Percentiles rank a stretch among this genome's conserved stretches.
phyloP scores from a whole-genome alignment of 2,888 invertebrate species.

The Melanostoma scalare region DNA sequence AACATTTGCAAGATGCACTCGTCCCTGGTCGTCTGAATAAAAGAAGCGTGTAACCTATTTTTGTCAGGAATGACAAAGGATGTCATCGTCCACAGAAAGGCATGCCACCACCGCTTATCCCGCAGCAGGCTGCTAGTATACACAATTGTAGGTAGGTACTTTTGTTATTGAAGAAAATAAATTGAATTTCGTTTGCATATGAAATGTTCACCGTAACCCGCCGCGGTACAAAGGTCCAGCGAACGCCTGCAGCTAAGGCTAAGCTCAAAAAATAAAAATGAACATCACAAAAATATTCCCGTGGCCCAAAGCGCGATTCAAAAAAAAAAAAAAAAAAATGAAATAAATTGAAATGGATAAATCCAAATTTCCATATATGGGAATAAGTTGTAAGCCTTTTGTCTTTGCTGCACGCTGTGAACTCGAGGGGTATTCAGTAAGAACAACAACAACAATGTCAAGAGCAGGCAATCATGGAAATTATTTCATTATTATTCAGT shows the following conservation, averaged over 20 bases:
- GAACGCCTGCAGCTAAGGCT: constrained; percentile 12
- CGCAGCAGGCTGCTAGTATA: constrained; percentile 3
- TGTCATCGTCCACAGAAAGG: constrained; percentile 58
- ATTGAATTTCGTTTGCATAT: constrained; percentile 73
- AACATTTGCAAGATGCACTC: constrained; percentile 13
- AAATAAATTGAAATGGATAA: constrained; percentile 66
- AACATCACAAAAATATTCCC: constrained; percentile 46
- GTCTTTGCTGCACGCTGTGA: constrained; percentile 46
- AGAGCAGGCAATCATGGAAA: constrained; percentile 62
- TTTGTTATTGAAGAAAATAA: constrained; percentile 66
- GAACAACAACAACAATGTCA: constrained; percentile 45
- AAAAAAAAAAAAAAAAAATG: constrained; percentile 39
- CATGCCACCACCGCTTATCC: constrained; percentile 46
- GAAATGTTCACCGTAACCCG: constrained; percentile 62
- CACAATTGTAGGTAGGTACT: constrained; percentile 54
- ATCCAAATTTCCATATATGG: constrained; percentile 71
- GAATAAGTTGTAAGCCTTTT: constrained; percentile 72
- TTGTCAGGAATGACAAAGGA: constrained; percentile 71
- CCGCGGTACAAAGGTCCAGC: constrained; percentile 39
- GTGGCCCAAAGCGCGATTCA: constrained; percentile 23
- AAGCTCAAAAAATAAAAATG: constrained; percentile 23
- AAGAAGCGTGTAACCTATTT: constrained; percentile 67
- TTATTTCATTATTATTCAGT: constrained; percentile 73
- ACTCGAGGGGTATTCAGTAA: constrained; percentile 28
- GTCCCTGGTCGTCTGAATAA: constrained; percentile 17